Evolutionary conservation across 2,797 vertebrate genomes (phyloP), one percentile per base, ranked within the genome.

Genomic region (Urosaurus nigricauda): DNA sequence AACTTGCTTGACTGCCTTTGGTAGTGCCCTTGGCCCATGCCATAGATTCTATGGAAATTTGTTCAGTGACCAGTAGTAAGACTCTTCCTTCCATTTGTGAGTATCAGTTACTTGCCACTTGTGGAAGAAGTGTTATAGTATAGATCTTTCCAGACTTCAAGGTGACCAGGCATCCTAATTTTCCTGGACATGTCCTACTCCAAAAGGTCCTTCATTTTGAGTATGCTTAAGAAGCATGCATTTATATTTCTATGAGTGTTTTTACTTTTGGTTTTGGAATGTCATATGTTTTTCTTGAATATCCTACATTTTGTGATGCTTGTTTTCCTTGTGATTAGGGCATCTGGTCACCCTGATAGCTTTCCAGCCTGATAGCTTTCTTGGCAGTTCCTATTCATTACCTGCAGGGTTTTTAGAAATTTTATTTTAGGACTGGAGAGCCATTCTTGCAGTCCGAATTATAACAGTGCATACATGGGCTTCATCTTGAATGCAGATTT

Each of bases 1-100:
- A 92, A 89, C 92, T 90, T 93, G 90, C 92, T 93, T 88, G 40
- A 37, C 74, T 51, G 90, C 88, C 91, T 93, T 77, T 81, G 68
- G 87, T 80, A 82, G 85, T 70, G 73, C 53, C 79, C 19, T 51
- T 83, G 63, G 92, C 87, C 86, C 90, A 85, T 93, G 89, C 93
- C 88, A 71, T 91, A 88, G 35, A 77, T 89, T 90, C 91, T 86
- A 63, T 0, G 0, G 81, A 70, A 85, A 0, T 91, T 86, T 90
- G 92, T 86, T 91, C 90, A 89, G 71, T 63, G 40, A 0, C 1
- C 87, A 92, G 88, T 91, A 53, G 0, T 82, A 29, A 63, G 24
- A 63, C 88, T 4, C 47, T 29, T 40, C 21, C 19, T 77, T 32
- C 47, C 9, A 86, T 91, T 94, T 81, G 47, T 92, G 82, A 87